Conservation (phyloP, 1,140 invertebrate species). For the Gryllus bimaculatus region DNA sequence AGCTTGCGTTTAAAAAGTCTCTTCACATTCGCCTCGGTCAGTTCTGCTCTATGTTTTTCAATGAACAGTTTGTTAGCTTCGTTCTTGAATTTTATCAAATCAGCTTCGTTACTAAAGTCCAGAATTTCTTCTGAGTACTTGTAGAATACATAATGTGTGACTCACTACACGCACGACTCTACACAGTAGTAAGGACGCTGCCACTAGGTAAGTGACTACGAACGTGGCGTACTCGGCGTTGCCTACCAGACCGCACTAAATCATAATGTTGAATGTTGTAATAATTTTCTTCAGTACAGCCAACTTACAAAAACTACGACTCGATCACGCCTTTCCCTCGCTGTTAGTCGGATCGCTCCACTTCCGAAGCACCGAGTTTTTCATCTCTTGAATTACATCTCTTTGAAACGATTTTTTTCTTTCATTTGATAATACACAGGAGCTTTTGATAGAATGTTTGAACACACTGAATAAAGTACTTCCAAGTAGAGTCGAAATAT, state of each 20-base stretch:
- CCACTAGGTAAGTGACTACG: background rate
- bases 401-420: too few species aligned
- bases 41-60: background rate
- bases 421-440: too few species aligned
- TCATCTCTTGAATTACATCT: too few species aligned
- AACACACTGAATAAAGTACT: too few species aligned
- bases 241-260: too few species aligned
- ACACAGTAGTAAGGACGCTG: background rate
- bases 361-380: too few species aligned
- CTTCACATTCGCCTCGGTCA: slow-evolving; percentile 36
- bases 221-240: too few species aligned
- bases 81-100: background rate
- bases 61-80: background rate
- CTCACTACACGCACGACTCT: background rate
- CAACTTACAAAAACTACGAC: background rate
- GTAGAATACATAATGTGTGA: background rate
- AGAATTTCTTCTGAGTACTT: background rate
- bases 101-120: background rate
- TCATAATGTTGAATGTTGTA: background rate
- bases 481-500: too few species aligned
- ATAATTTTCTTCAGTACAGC: background rate
- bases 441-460: too few species aligned
- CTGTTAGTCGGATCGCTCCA: too few species aligned
- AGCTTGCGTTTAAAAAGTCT: slow-evolving; percentile 59
- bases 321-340: background rate